A percentile compares a stretch with the other conserved stretches of the same genome.
Evolutionary conservation across 2,888 invertebrate genomes (phyloP).

Genomic region (Muscina levida): DNA sequence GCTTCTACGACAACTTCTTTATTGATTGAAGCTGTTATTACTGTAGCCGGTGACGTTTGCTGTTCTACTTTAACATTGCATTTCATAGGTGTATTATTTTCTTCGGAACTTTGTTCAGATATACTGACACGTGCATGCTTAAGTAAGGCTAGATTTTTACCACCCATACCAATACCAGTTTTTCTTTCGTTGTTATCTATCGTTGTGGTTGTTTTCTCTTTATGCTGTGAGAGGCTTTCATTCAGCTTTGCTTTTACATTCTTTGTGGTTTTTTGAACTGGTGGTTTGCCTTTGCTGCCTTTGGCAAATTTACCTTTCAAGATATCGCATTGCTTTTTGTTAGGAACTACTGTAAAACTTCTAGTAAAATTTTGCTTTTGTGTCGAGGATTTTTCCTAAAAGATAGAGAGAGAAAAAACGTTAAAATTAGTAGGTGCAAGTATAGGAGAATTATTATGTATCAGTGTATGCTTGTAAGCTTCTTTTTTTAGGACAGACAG

Average conservation of each 20-base stretch:
- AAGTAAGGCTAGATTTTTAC: conserved; percentile 72
- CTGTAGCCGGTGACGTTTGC: conserved; percentile 12
- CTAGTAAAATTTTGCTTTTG: conserved; percentile 68
- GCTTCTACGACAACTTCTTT: conserved; percentile 25
- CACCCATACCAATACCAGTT: conserved; percentile 70
- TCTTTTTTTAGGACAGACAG: too few species aligned
- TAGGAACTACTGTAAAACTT: conserved; percentile 75
- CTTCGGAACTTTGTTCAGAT: conserved; percentile 56
- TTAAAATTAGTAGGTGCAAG: neutral
- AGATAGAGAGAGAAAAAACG: conserved; percentile 15
- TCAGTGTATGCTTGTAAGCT: too few species aligned
- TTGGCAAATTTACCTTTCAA: conserved; percentile 74
- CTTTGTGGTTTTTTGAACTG: conserved; percentile 66
- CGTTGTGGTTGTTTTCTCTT: conserved; percentile 24
- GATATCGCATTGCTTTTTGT: conserved; percentile 75
- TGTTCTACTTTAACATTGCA: neutral
- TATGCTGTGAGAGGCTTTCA: conserved; percentile 16
- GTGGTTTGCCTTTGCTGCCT: conserved; percentile 43
- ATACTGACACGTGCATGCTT: conserved; percentile 70
- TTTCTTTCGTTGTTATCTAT: conserved; percentile 43
- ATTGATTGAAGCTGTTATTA: conserved; percentile 19
- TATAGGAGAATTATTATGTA: too few species aligned
- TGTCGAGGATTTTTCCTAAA: conserved; percentile 67
- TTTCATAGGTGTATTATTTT: conserved; percentile 47
- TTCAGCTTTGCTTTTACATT: conserved; percentile 19